Base-by-base conservation (phyloP, 2,888 invertebrate species). In the Drosophila aldrichi region DNA sequence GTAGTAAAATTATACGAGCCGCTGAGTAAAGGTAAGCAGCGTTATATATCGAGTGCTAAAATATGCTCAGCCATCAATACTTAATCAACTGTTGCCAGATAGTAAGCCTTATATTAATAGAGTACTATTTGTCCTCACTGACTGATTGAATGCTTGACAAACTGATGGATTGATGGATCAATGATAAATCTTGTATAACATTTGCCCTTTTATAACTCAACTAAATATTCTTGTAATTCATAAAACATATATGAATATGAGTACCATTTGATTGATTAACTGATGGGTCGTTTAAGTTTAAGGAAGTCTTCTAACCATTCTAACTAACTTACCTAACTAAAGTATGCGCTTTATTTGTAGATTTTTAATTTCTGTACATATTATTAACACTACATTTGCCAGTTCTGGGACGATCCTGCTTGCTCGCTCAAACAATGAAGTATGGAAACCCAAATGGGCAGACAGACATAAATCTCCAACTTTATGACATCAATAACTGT, bases 401-500 rank as follows among this genome's bases (percentile, higher is more conserved):
- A 25, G 40, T 41, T 46, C 36, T 32, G 52, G 62, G 56, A 14
- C 36, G 74, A 69, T 69, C 78, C 38, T 46, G 44, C 18, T 34
- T 36, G 70, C 60, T 40, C 40, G 36, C 14, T 40, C 62, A 66
- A 75, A 78, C 78, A 78, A 72, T 73, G 65, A 52, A 14, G 20
- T 22, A 22, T 22, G n/a, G n/a, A 60, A 71, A 58, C 63, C 77
- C 71, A 59, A 86, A 86, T 64, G 59, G 75, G 52, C 71, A 48
- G 75, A 66, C 64, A 54, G 68, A 59, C 86, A 90, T 87, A 87
- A 87, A 87, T 87, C 87, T 90, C 67, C 84, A 88, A 90, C 84
- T 87, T 87, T 87, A 87, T 87, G 90, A 90, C 86, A 87, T 86
- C 86, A 87, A 87, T 87, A 87, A 87, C 86, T 87, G 86, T 87